Percentiles rank a stretch among this genome's conserved stretches.
Conservation (phyloP, 2,888 invertebrate genomes). For the Drosophila meridionalis region DNA sequence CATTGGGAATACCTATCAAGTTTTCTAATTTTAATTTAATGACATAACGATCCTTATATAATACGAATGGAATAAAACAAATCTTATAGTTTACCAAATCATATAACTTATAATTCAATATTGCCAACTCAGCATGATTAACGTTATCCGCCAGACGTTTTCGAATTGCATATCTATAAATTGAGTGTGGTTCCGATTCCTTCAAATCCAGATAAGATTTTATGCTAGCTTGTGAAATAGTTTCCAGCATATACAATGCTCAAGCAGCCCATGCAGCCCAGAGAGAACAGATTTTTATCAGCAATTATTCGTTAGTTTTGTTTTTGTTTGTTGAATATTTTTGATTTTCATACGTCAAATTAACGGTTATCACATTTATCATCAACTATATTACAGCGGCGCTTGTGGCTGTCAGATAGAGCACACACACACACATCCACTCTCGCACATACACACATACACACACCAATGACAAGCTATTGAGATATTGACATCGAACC, state of each 20-base stretch:
- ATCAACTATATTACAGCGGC: slow-evolving; percentile 48
- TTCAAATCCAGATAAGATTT: slow-evolving; percentile 7
- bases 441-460: not conserved
- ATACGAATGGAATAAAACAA: not conserved
- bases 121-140: slow-evolving; percentile 39
- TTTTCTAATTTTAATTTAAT: not conserved
- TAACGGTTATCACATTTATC: slow-evolving; percentile 10
- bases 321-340: not conserved
- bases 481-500: slow-evolving; percentile 40
- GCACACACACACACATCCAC: not conserved
- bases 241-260: not conserved
- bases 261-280: not conserved
- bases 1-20: not conserved
- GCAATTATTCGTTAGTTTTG: not conserved
- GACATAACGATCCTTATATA: slow-evolving; percentile 1
- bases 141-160: slow-evolving; percentile 1
- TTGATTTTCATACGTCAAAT: not conserved
- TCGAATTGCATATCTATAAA: slow-evolving; percentile 12
- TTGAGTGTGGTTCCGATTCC: not conserved
- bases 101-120: not conserved
- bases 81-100: slow-evolving; percentile 6
- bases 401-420: slow-evolving; percentile 42
- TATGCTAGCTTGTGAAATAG: slow-evolving; percentile 4
- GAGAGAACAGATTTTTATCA: slow-evolving; percentile 5
- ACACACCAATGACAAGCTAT: slow-evolving; percentile 43